Percentiles rank a stretch among this genome's conserved stretches.
phyloP scores from a whole-genome alignment of 2,797 vertebrate genomes.

The Synanceia verrucosa region DNA sequence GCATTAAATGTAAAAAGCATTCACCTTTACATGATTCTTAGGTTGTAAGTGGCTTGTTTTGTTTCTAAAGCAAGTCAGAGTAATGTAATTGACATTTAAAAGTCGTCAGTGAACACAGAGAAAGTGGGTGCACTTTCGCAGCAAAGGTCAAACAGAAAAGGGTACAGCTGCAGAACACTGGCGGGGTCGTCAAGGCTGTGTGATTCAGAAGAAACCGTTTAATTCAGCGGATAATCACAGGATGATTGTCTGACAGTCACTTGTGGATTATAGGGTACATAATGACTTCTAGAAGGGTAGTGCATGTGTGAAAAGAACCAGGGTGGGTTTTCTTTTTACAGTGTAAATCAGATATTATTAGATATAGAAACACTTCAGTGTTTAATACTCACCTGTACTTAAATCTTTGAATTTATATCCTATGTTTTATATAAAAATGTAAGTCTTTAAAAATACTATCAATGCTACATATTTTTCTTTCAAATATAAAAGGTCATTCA shows the following conservation, averaged over 20 bases:
- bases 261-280: neutral
- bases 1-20: neutral
- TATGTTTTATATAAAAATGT: neutral
- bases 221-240: constrained; percentile 10
- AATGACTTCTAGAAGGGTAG: neutral
- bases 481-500: neutral
- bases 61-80: neutral
- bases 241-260: neutral
- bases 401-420: neutral
- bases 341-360: neutral
- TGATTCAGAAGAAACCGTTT: constrained; percentile 18
- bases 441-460: neutral
- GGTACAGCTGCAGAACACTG: constrained; percentile 21
- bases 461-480: neutral
- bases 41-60: neutral
- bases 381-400: neutral
- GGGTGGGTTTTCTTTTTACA: neutral
- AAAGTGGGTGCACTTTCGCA: constrained; percentile 17
- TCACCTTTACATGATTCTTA: neutral
- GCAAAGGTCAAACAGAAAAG: constrained; percentile 47
- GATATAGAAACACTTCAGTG: neutral
- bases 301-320: neutral
- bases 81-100: constrained; percentile 21
- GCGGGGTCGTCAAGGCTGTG: neutral
- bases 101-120: neutral